Conservation (phyloP, 2,113 vertebrate species). For the Arvicanthis niloticus region DNA sequence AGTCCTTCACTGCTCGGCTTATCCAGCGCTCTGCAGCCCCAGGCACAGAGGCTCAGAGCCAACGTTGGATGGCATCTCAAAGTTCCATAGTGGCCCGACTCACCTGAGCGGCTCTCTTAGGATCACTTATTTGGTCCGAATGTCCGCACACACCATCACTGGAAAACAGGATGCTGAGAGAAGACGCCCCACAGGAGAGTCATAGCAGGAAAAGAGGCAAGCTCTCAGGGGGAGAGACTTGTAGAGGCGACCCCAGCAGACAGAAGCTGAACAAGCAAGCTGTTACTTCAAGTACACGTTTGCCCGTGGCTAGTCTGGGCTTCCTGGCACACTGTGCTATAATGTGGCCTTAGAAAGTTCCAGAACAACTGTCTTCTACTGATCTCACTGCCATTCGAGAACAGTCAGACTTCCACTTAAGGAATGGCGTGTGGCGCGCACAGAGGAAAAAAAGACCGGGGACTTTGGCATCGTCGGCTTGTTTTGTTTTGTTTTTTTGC, state of each 20-base stretch:
- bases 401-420: not conserved
- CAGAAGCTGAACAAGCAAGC: not conserved
- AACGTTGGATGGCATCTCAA: not conserved
- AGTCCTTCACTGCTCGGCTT: not conserved
- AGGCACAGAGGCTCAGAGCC: not conserved
- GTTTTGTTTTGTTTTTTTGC: not conserved
- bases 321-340: not conserved
- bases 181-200: not conserved
- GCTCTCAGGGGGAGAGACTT: not conserved
- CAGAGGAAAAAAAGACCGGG: not conserved
- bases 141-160: not conserved
- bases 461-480: not conserved
- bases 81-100: not conserved
- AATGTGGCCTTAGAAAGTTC: not conserved
- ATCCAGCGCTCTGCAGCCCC: not conserved
- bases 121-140: not conserved
- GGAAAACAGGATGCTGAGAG: not conserved
- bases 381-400: not conserved
- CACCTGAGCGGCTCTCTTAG: not conserved
- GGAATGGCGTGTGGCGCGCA: not conserved
- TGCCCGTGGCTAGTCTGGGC: not conserved
- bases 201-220: not conserved
- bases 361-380: not conserved
- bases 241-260: not conserved
- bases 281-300: accelerated